Evolutionary conservation across 2,113 vertebrate species (phyloP).

Genomic region (Calidris pugnax): DNA sequence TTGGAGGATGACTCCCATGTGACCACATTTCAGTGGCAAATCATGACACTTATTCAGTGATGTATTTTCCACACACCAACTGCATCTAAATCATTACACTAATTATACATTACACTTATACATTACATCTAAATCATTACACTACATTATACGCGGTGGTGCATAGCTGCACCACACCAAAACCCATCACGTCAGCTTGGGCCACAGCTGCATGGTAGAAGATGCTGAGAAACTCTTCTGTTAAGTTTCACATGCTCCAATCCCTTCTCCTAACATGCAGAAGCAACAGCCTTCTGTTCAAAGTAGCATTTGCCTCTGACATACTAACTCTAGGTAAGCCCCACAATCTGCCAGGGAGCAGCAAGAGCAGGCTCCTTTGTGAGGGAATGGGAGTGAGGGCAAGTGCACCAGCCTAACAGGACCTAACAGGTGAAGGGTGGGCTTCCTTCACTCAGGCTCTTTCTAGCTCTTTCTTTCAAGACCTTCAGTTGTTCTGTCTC

Average conservation of each 20-base stretch:
- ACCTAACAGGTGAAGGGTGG: not conserved
- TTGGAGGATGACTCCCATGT: not conserved
- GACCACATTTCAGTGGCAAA: not conserved
- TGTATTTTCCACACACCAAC: not conserved
- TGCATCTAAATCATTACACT: not conserved
- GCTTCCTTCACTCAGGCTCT: not conserved
- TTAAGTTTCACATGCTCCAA: not conserved
- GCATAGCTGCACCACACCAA: not conserved
- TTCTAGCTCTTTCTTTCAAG: not conserved
- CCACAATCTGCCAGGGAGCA: not conserved
- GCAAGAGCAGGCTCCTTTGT: not conserved
- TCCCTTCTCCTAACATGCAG: not conserved
- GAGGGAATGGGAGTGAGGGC: not conserved
- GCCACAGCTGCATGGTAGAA: not conserved
- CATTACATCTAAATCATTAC: not conserved
- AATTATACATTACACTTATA: too few relatives aligned
- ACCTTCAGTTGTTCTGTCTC: not conserved
- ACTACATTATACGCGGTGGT: not conserved
- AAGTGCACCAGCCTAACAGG: not conserved
- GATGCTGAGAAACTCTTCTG: not conserved
- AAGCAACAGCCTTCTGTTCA: not conserved
- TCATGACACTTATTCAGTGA: not conserved
- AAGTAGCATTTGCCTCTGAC: not conserved
- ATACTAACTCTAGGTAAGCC: not conserved
- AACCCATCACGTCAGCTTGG: not conserved